These are phyloP conservation scores for Apodemus speciosus DNA, from an alignment of 2,113 vertebrate species.

Conservation along the genomic window DNA sequence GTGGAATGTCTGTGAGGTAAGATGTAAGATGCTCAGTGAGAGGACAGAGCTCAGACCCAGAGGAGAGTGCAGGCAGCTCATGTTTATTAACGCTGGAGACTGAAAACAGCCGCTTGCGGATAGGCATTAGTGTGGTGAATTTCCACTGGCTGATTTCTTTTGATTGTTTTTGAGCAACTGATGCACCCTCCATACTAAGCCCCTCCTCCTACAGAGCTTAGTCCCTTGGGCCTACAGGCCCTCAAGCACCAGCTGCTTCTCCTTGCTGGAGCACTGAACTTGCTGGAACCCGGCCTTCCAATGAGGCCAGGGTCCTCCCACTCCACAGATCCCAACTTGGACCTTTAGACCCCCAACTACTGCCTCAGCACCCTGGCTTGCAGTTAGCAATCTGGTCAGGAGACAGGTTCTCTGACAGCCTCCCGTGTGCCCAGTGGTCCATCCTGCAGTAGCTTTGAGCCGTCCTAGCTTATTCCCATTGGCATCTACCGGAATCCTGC, in stretches of 20 bases:
- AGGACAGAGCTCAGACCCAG: neutral
- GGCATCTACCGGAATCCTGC: neutral
- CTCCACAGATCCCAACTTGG: neutral
- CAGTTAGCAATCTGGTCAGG: neutral
- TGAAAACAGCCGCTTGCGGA: conserved; percentile 34
- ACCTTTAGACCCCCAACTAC: neutral
- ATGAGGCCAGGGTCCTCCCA: neutral
- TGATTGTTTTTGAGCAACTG: conserved; percentile 55
- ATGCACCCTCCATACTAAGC: conserved; percentile 79
- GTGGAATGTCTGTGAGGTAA: conserved; percentile 42
- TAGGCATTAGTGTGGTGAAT: conserved; percentile 70
- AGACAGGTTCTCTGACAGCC: neutral
- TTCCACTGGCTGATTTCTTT: conserved; percentile 77
- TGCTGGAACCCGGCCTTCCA: neutral
- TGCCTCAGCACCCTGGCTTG: fast-evolving
- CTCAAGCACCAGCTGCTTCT: neutral
- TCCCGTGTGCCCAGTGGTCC: fast-evolving
- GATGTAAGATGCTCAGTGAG: neutral
- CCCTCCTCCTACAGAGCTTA: conserved; percentile 63
- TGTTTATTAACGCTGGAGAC: conserved; percentile 80
- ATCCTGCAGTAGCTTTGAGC: neutral
- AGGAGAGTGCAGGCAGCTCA: conserved; percentile 67
- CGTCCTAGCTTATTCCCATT: neutral
- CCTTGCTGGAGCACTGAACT: neutral
- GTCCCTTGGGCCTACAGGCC: neutral